Evolutionary conservation across 1,140 invertebrate species (phyloP).

Genomic region (Hesperophylax magnus): DNA sequence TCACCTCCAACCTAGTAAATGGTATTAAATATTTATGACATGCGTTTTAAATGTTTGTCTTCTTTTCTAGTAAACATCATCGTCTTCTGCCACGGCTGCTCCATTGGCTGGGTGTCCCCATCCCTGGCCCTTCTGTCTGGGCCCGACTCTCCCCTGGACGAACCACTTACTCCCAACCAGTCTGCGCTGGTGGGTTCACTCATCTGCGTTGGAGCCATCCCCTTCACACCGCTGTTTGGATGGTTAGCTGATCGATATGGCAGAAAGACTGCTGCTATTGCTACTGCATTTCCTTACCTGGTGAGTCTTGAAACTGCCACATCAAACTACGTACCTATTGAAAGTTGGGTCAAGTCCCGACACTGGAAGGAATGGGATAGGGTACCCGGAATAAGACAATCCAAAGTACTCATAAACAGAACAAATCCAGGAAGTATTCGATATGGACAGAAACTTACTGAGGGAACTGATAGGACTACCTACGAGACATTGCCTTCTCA

Average conservation of each 20-base stretch:
- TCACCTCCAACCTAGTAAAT: no score
- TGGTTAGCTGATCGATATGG: constrained; percentile 72
- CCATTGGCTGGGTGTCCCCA: constrained; percentile 63
- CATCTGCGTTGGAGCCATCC: constrained; percentile 66
- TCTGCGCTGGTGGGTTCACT: constrained; percentile 72
- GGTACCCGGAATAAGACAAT: no score
- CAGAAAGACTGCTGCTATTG: constrained; percentile 62
- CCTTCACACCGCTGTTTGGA: constrained; percentile 57
- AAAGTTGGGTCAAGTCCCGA: no score
- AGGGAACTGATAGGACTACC: no score
- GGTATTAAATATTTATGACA: no score
- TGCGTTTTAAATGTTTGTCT: no score
- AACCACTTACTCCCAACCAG: constrained; percentile 61
- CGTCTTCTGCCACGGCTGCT: constrained; percentile 60
- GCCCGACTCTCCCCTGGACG: constrained; percentile 56
- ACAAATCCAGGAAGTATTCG: no score
- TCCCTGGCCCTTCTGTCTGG: constrained; percentile 57
- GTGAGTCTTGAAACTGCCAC: neutral
- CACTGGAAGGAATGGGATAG: no score
- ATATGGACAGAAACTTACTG: no score
- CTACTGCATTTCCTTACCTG: constrained; percentile 19
- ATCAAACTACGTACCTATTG: no score
- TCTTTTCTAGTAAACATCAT: constrained; percentile 60
- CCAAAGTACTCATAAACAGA: no score
- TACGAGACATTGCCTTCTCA: no score